Evolutionary conservation across 2,888 invertebrate species (phyloP).

Genomic region (Frankliniella intonsa): DNA sequence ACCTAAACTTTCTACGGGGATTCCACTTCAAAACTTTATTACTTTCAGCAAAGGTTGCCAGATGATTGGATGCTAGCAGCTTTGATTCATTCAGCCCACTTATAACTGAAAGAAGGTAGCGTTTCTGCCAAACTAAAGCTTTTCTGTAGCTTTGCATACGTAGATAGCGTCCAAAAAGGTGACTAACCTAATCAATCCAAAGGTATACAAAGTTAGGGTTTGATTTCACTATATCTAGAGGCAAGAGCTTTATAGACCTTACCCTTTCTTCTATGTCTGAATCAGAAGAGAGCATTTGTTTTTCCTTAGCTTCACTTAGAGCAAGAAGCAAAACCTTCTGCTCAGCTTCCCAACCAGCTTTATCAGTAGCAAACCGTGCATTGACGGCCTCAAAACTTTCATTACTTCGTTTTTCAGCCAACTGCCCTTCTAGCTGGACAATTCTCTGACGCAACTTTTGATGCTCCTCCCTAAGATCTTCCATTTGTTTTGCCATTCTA

Average conservation of each 20-base stretch:
- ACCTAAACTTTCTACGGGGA: neutral
- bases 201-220: conserved; percentile 3
- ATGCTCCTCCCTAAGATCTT: neutral
- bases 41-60: neutral
- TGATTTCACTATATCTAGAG: conserved; percentile 28
- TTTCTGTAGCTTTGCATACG: conserved; percentile 81
- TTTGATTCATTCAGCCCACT: conserved; percentile 4
- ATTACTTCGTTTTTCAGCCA: neutral
- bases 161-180: conserved; percentile 63
- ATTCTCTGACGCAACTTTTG: neutral
- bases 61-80: neutral
- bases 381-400: conserved; percentile 33
- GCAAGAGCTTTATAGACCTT: conserved; percentile 29
- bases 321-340: conserved; percentile 37
- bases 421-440: neutral
- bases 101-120: conserved; percentile 55
- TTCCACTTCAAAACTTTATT: neutral
- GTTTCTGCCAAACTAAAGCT: conserved; percentile 85
- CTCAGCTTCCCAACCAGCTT: conserved; percentile 38
- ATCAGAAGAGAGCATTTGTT: neutral
- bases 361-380: conserved; percentile 37
- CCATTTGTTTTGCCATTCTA: conserved; percentile 11
- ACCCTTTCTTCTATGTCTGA: conserved; percentile 31
- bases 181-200: conserved; percentile 51
- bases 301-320: conserved; percentile 38